These are phyloP conservation scores for Pungitius pungitius DNA, from an alignment of 2,113 vertebrate genomes.

Conservation along the genomic window DNA sequence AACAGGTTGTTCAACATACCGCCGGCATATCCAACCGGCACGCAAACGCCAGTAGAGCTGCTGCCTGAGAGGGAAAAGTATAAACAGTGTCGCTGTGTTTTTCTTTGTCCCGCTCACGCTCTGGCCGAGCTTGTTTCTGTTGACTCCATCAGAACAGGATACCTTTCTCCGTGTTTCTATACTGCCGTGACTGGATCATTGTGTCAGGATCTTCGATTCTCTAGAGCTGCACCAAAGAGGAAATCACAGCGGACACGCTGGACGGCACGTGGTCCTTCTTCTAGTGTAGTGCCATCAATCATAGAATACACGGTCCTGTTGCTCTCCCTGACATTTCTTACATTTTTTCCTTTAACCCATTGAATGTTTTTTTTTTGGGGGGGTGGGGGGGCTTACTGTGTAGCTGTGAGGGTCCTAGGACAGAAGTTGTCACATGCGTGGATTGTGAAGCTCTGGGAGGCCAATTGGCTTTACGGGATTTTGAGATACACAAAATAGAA, in stretches of 20 bases:
- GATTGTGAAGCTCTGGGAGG: not conserved
- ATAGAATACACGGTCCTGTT: not conserved
- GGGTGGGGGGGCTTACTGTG: not conserved
- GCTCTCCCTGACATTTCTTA: not conserved
- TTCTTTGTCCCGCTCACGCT: not conserved
- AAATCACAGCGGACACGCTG: not conserved
- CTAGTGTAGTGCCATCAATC: not conserved
- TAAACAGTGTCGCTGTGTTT: not conserved
- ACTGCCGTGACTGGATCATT: not conserved
- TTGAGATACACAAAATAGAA: not conserved
- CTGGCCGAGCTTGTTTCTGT: not conserved
- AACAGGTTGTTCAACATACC: conserved; percentile 77
- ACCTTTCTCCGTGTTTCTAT: not conserved
- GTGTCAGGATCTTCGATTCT: not conserved
- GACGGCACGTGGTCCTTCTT: not conserved
- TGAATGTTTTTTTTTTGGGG: not conserved
- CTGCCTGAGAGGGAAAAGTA: conserved; percentile 1
- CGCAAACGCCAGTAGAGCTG: conserved; percentile 13
- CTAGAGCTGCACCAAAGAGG: not conserved
- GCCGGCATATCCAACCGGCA: not conserved
- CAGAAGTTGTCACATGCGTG: not conserved
- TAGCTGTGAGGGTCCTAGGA: not conserved
- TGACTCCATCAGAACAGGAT: not conserved
- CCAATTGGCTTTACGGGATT: not conserved
- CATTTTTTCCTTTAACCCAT: not conserved